Conservation (phyloP, 1,140 invertebrate genomes). For the Sipha flava region DNA sequence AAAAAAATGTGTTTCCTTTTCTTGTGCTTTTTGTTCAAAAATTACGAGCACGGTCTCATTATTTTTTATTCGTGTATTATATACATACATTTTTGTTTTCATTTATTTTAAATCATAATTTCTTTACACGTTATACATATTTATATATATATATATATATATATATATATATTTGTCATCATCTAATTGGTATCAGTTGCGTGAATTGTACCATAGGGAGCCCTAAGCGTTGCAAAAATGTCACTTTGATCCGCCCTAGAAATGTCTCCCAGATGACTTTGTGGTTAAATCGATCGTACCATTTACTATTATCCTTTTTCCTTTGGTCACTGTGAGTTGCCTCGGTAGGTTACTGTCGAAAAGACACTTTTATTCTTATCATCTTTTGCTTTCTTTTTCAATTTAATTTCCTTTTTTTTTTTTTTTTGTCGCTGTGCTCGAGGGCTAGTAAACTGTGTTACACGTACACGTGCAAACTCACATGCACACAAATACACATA, state of each 20-base stretch:
- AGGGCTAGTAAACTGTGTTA: not conserved
- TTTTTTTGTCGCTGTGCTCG: not conserved
- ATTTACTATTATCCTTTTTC: not conserved
- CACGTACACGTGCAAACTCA: too few relatives aligned
- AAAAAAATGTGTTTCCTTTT: too few relatives aligned
- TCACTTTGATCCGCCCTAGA: not conserved
- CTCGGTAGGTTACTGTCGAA: not conserved
- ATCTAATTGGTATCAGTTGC: slow-evolving; percentile 3
- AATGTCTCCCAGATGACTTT: not conserved
- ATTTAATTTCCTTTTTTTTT: not conserved
- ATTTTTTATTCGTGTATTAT: not conserved
- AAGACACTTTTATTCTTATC: not conserved
- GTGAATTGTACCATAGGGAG: not conserved
- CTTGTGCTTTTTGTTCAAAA: too few relatives aligned
- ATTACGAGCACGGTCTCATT: too few relatives aligned
- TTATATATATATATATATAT: too few relatives aligned
- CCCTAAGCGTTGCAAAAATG: not conserved
- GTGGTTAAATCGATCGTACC: not conserved
- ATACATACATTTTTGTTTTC: not conserved
- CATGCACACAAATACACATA: too few relatives aligned
- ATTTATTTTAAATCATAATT: not conserved
- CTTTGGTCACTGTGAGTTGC: not conserved
- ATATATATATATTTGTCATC: not conserved
- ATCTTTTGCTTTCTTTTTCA: not conserved
- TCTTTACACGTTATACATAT: too few relatives aligned